phyloP scores from a whole-genome alignment of 1,140 invertebrate genomes.

The Hypothenemus hampei region DNA sequence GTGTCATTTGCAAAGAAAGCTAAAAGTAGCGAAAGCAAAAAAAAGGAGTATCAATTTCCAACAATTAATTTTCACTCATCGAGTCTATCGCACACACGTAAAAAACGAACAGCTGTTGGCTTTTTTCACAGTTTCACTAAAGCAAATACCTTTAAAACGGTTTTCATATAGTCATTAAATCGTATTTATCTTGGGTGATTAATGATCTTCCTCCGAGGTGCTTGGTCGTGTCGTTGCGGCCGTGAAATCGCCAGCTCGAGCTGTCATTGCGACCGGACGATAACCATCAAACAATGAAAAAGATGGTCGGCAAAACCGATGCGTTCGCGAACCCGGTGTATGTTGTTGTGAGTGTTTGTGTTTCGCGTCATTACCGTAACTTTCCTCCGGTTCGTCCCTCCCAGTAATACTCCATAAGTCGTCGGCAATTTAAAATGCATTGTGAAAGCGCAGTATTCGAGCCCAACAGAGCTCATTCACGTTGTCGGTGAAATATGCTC shows the following conservation, averaged over 20 bases:
- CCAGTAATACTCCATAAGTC: conserved; percentile 21
- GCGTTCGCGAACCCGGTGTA: conserved; percentile 14
- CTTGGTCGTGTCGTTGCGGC: background rate
- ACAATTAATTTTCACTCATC: too few species aligned
- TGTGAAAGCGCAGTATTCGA: conserved; percentile 17
- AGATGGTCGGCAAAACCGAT: conserved; percentile 10
- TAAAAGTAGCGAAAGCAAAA: too few species aligned
- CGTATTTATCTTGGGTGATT: too few species aligned
- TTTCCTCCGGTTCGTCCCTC: conserved; percentile 10
- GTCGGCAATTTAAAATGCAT: conserved; percentile 24
- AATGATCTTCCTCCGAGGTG: too few species aligned
- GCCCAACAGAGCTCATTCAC: conserved; percentile 21
- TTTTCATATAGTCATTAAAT: too few species aligned
- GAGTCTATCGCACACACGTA: too few species aligned
- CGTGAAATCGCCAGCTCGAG: conserved; percentile 11
- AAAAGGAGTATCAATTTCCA: too few species aligned
- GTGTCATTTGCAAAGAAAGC: too few species aligned
- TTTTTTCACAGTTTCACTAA: too few species aligned
- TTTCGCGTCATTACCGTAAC: conserved; percentile 20
- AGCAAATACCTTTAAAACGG: too few species aligned
- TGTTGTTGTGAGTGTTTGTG: too few species aligned
- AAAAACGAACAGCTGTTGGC: too few species aligned
- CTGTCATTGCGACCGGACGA: conserved; percentile 7
- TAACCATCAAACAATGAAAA: conserved; percentile 16
- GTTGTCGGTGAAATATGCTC: conserved; percentile 15